Evolutionary conservation across 2,888 invertebrate genomes (phyloP), one percentile per base, ranked within the genome.

Genomic region (Tridacna gigas): DNA sequence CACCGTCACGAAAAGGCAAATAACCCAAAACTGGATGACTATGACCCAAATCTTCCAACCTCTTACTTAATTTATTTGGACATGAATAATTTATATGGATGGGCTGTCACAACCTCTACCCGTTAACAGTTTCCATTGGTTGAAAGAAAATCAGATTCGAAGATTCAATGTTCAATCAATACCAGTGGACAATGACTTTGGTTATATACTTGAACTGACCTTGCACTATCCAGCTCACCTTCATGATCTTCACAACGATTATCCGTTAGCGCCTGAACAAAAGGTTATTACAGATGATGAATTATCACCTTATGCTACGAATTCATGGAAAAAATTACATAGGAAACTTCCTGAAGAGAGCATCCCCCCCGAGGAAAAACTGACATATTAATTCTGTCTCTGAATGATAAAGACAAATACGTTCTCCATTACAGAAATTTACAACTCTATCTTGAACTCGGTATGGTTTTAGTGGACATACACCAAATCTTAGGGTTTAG

Each of bases 401-500:
- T 77, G 11, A 37, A 67, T 51, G 77, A 69, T 25, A 71, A 77
- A 45, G 71, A 77, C 28, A 45, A 63, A n/a, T 77, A 80, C 22
- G 22, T 65, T 11, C 51, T 80, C 0, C 82, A 82, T 47, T 74
- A 74, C 25, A 48, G 77, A 67, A 80, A 48, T 25, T 47, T 83
- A 25, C 74, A 80, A 51, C 69, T 81, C 9, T 74, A 81, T 28
- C 65, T 81, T 20, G 22, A 63, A 15, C 56, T 80, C 26, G 91
- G 92, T 13, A 67, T 93, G 79, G 61, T 75, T 61, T n/a, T 92
- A 0, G 83, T 60, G n/a, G 91, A 89, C 66, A 89, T 93, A 45
- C 90, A 92, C 91, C 75, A 91, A 73, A 88, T 91, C 13, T 74
- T 94, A n/a, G 89, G 83, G 94, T 94, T 85, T 79, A 74, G 28